Base-by-base conservation (phyloP, 1,140 invertebrate species). In the Diorhabda carinulata region DNA sequence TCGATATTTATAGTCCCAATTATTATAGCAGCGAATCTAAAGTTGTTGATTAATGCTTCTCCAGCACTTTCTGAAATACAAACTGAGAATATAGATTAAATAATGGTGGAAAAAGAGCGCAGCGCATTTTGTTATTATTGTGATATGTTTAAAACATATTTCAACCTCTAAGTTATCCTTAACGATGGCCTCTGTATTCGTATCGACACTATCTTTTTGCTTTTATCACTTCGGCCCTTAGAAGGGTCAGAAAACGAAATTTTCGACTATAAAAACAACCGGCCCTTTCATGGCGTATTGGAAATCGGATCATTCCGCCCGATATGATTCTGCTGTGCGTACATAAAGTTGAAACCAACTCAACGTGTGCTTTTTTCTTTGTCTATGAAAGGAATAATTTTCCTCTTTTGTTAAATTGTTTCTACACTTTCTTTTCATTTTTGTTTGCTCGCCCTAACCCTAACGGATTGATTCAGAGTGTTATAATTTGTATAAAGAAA, bases 271-370 rank as follows among this genome's bases (percentile, higher is more conserved):
- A 52, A 52, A 52, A 52, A 52, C 47, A 52, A 52, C 47, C 47
- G 47, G 47, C 47, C 47, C 47, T 52, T 52, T 52, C 47, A 52
- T 52, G 47, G 47, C 47, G n/a, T 52, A 52, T 52, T 52, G 47
- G 47, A 52, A 8, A 52, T 52, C 47, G 47, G 47, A 52, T 52
- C 47, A 52, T 52, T 52, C n/a, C 47, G 47, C 6, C 47, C 47
- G 47, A 52, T 52, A 52, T 52, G 47, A 52, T 52, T 52, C 47
- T 52, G 47, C 6, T 52, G 47, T 52, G 47, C 47, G 47, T 52
- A 52, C n/a, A 52, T 52, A 52, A 52, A 52, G 47, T 52, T 2
- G n/a, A 52, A 52, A 52, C 47, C 6, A 6, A 52, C 47, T 52
- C n/a, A 52, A 52, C 6, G 47, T 8, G 2, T 6, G 47, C n/a